Evolutionary conservation across 2,797 vertebrate species (phyloP), one percentile per base, ranked within the genome.

Genomic region (Hirundo rustica): DNA sequence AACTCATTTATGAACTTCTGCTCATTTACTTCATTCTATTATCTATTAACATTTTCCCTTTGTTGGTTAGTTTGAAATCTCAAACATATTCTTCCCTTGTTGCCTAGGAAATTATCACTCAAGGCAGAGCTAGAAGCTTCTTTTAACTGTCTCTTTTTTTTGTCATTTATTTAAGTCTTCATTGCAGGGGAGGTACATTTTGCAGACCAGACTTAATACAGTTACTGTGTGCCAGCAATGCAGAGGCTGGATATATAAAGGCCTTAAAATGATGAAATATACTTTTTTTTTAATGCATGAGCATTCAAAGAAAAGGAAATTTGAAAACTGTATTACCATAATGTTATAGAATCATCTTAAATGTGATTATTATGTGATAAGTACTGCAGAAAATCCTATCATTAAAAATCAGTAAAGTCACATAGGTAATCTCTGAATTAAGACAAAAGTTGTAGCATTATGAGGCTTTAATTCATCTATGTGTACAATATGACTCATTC

Each of bases 41-140:
- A 87, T 80, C 83, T 94, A 25, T 94, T 94, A 96, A 94, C 45
- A 54, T 94, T 92, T 94, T 91, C 70, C 44, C 67, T 85, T 83
- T 96, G 89, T 93, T 96, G 74, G 81, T 80, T 89, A 78, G 54
- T 91, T 88, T 91, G 73, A 94, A 25, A 76, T 94, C 81, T 94
- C 85, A 95, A 61, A 94, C 91, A 95, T 58, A 45, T 40, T 82
- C 71, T 78, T 96, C 29, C 61, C 84, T 70, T 87, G 96, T 96
- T 96, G 95, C 96, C 93, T 95, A 93, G 96, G 96, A 96, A 97
- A 96, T 97, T 96, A 91, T 91, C 94, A 85, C 73, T 91, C 60
- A 62, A 38, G 16, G 66, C 78, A 94, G 81, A 94, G 81, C 71
- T 85, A 80, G 81, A 96, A 94, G 67, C 40, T 89, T 93, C 86